Conservation (phyloP, 1,140 invertebrate species). For the Bactericera cockerelli region DNA sequence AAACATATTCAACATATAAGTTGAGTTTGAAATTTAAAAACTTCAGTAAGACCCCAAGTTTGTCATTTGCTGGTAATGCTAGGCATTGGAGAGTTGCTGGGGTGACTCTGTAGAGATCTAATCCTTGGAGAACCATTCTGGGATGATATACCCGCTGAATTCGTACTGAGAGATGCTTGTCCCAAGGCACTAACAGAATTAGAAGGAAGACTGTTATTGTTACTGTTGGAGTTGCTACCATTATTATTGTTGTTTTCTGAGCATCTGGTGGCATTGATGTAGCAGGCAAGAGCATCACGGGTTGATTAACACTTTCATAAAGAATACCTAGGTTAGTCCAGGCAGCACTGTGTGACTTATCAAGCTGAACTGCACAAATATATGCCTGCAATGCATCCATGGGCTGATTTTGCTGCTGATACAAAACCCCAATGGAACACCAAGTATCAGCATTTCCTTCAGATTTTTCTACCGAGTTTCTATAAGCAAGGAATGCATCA, state of each 20-base stretch:
- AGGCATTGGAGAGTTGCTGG: constrained; percentile 81
- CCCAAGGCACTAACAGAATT: constrained; percentile 8
- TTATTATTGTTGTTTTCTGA: constrained; percentile 19
- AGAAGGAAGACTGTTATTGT: constrained; percentile 3
- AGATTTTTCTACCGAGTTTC: constrained; percentile 97
- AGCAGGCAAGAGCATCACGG: constrained; percentile 96
- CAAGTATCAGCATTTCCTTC: constrained; percentile 99
- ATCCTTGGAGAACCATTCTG: constrained; percentile 63
- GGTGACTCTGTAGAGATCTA: constrained; percentile 73
- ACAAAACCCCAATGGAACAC: constrained; percentile 98
- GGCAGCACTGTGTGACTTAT: constrained; percentile 90
- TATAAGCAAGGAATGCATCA: constrained; percentile 95
- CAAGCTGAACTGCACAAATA: constrained; percentile 96
- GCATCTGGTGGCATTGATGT: constrained; percentile 45
- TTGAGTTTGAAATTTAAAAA: too few species aligned
- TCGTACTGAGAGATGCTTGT: background rate
- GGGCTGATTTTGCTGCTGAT: constrained; percentile 98
- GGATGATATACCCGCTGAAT: constrained; percentile 33
- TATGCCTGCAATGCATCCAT: constrained; percentile 98
- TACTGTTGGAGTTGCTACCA: constrained; percentile 15
- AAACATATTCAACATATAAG: too few species aligned
- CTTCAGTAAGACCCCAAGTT: background rate
- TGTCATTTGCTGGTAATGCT: constrained; percentile 74
- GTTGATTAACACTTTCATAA: constrained; percentile 93
- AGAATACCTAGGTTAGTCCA: constrained; percentile 95